These are phyloP conservation scores for Lepidocolaptes lacrymiger DNA, from an alignment of 2,797 vertebrate species.

Conservation along the genomic window DNA sequence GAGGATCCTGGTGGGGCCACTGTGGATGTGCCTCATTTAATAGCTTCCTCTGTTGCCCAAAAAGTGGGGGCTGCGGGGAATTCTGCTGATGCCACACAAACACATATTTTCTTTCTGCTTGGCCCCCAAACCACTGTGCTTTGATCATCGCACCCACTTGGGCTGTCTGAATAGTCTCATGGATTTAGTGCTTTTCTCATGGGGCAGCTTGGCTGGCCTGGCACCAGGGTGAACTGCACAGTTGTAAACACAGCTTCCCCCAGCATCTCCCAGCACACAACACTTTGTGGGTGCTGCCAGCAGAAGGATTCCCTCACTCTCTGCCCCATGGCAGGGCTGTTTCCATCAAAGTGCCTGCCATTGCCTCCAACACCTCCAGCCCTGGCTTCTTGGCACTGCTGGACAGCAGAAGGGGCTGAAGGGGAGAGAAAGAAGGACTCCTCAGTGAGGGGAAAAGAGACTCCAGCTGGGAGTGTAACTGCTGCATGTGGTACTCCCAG, in stretches of 20 bases:
- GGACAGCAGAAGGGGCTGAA: background rate
- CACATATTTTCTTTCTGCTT: background rate
- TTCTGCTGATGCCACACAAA: background rate
- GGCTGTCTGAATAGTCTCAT: background rate
- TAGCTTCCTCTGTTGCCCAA: background rate
- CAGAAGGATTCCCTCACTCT: rapidly evolving
- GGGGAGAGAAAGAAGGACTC: background rate
- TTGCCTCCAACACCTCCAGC: rapidly evolving
- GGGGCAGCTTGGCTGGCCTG: background rate
- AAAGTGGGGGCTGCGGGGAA: background rate
- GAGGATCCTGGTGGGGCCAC: background rate
- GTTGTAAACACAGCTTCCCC: background rate
- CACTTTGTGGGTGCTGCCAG: background rate
- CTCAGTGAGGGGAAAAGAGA: background rate
- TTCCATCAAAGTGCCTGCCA: background rate
- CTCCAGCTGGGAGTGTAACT: background rate
- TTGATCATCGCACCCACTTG: background rate
- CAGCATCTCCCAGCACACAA: rapidly evolving
- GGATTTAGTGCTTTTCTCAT: background rate
- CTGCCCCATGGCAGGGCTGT: background rate
- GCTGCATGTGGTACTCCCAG: background rate
- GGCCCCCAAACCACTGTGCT: background rate
- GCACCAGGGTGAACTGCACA: background rate
- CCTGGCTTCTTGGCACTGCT: background rate
- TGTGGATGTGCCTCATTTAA: background rate